phyloP scores from a whole-genome alignment of 2,888 invertebrate species.

The Oconnorella tubifera region DNA sequence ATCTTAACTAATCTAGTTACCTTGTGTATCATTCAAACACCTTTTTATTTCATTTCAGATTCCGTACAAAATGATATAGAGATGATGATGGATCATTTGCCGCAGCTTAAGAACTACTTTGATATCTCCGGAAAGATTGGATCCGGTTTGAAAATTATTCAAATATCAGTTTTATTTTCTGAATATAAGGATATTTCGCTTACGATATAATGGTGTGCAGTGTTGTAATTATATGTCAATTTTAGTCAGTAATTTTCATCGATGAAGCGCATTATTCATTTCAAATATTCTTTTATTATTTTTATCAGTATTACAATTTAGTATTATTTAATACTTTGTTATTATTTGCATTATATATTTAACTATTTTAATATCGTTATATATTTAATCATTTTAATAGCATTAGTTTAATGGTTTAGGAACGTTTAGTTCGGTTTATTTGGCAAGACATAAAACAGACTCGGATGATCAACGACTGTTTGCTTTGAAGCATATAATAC shows the following conservation, averaged over 20 bases:
- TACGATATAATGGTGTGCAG: too few relatives aligned
- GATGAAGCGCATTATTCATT: too few relatives aligned
- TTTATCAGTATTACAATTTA: not conserved
- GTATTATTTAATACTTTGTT: not conserved
- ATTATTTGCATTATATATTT: not conserved
- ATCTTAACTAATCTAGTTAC: not conserved
- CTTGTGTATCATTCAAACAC: not conserved
- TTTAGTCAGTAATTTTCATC: too few relatives aligned
- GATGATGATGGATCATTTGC: slow-evolving; percentile 24
- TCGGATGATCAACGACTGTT: slow-evolving; percentile 55
- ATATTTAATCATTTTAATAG: not conserved
- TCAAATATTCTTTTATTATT: not conserved
- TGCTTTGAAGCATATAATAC: slow-evolving; percentile 82
- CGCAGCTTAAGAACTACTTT: slow-evolving; percentile 26
- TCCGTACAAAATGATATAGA: slow-evolving; percentile 19
- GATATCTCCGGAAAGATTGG: slow-evolving; percentile 31
- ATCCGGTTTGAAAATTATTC: slow-evolving; percentile 23
- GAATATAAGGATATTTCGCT: too few relatives aligned
- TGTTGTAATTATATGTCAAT: too few relatives aligned
- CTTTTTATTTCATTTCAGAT: not conserved
- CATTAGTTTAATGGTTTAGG: slow-evolving; percentile 57
- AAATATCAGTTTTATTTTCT: too few relatives aligned
- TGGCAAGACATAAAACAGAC: slow-evolving; percentile 64
- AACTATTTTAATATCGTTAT: not conserved
- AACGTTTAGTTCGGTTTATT: slow-evolving; percentile 80